A percentile compares a stretch with the other conserved stretches of the same genome.
These are phyloP conservation scores for Uloborus diversus DNA, from an alignment of 1,140 invertebrate species.

Conservation along the genomic window DNA sequence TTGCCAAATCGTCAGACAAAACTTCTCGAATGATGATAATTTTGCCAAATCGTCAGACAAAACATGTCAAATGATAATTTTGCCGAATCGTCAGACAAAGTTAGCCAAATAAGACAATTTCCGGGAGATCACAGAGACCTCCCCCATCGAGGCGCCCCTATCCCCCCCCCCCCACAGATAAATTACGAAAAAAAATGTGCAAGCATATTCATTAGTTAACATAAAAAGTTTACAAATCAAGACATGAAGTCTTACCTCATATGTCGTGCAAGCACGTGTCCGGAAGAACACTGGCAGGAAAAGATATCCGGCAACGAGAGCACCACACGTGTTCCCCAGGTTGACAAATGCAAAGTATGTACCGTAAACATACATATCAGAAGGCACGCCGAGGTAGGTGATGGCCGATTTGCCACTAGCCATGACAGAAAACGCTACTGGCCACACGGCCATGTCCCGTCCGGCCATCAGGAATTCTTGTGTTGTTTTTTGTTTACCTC, in stretches of 20 bases:
- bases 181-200: too few species aligned
- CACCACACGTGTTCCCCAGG: conserved; percentile 79
- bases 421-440: conserved; percentile 86
- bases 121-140: too few species aligned
- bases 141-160: too few species aligned
- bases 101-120: too few species aligned
- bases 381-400: conserved; percentile 86
- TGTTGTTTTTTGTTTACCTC: conserved; percentile 84
- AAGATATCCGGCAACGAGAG: conserved; percentile 80
- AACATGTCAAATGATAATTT: too few species aligned
- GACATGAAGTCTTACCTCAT: conserved; percentile 74
- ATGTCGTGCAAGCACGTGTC: conserved; percentile 84
- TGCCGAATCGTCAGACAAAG: too few species aligned
- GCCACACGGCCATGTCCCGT: conserved; percentile 77
- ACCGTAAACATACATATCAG: conserved; percentile 84
- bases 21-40: too few species aligned
- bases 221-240: too few species aligned
- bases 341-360: conserved; percentile 84
- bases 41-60: too few species aligned
- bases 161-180: too few species aligned
- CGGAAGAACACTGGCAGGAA: conserved; percentile 92
- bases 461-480: conserved; percentile 85
- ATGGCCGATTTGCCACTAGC: conserved; percentile 95
- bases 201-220: too few species aligned
- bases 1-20: too few species aligned